Evolutionary conservation across 2,888 invertebrate genomes (phyloP).

Genomic region (Phortica magna): DNA sequence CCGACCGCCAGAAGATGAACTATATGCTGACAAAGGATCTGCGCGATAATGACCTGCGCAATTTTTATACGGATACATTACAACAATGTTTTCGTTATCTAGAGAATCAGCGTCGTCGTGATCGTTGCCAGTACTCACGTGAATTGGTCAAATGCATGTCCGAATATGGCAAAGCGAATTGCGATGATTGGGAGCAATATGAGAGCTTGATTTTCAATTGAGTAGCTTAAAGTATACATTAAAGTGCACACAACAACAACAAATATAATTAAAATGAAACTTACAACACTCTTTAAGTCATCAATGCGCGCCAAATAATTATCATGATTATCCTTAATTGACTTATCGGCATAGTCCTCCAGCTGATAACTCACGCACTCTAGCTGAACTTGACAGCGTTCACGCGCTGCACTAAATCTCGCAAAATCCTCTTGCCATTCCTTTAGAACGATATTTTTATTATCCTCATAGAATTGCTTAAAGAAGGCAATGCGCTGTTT

Average conservation of each 20-base stretch:
- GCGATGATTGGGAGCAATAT: conserved; percentile 86
- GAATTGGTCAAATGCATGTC: conserved; percentile 83
- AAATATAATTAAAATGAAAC: conserved; percentile 44
- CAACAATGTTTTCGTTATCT: conserved; percentile 85
- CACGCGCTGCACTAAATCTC: conserved; percentile 79
- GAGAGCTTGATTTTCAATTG: conserved; percentile 76
- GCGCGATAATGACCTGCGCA: conserved; percentile 82
- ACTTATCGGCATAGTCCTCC: conserved; percentile 76
- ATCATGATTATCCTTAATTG: conserved; percentile 76
- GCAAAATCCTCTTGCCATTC: conserved; percentile 81
- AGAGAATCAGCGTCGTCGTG: conserved; percentile 79
- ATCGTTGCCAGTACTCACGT: conserved; percentile 83
- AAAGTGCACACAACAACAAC: not conserved
- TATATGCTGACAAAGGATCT: conserved; percentile 82
- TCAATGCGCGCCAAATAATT: conserved; percentile 79
- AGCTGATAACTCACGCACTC: conserved; percentile 82
- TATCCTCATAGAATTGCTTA: conserved; percentile 80
- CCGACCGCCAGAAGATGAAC: conserved; percentile 83
- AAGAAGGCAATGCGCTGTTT: conserved; percentile 80
- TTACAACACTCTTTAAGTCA: conserved; percentile 79
- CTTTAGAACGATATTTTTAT: conserved; percentile 80
- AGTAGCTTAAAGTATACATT: conserved; percentile 9
- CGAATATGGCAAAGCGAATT: conserved; percentile 85
- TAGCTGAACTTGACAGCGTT: conserved; percentile 80
- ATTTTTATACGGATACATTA: conserved; percentile 85